phyloP scores from a whole-genome alignment of 1,140 invertebrate species.

The Saxidomus purpurata region DNA sequence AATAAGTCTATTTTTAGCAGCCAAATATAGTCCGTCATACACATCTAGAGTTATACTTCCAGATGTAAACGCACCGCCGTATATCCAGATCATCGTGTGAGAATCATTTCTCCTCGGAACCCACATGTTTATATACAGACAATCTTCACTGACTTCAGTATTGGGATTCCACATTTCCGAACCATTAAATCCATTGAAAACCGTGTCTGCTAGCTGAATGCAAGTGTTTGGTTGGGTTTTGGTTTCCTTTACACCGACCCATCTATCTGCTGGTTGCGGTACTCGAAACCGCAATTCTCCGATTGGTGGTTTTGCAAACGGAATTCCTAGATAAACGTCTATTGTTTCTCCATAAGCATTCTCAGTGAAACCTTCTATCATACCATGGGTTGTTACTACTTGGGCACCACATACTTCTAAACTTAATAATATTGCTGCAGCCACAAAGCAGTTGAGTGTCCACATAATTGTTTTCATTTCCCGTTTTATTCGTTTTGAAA shows the following conservation, averaged over 20 bases:
- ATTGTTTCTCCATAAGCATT: slow-evolving; percentile 2
- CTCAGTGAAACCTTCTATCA: slow-evolving; percentile 43
- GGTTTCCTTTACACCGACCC: slow-evolving; percentile 62
- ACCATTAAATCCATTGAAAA: slow-evolving; percentile 59
- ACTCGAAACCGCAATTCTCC: slow-evolving; percentile 92
- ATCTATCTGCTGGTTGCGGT: slow-evolving; percentile 45
- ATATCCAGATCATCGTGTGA: slow-evolving; percentile 96
- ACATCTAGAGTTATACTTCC: slow-evolving; percentile 97
- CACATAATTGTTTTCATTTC: too few species aligned
- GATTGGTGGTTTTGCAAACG: slow-evolving; percentile 97
- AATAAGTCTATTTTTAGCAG: slow-evolving; percentile 92
- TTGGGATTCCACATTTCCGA: slow-evolving; percentile 80
- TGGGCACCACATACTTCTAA: background rate
- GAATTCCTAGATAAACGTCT: slow-evolving; percentile 93
- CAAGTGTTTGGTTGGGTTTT: slow-evolving; percentile 61
- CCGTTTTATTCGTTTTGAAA: too few species aligned
- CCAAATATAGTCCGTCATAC: slow-evolving; percentile 94
- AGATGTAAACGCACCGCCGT: slow-evolving; percentile 96
- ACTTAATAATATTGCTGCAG: background rate
- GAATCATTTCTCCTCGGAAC: slow-evolving; percentile 88
- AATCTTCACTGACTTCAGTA: slow-evolving; percentile 94
- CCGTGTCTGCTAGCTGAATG: slow-evolving; percentile 42
- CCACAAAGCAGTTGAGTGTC: too few species aligned
- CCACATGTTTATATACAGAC: slow-evolving; percentile 96
- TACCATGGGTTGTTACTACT: slow-evolving; percentile 43